phyloP scores from a whole-genome alignment of 2,888 invertebrate genomes.

The Acleris cristana region DNA sequence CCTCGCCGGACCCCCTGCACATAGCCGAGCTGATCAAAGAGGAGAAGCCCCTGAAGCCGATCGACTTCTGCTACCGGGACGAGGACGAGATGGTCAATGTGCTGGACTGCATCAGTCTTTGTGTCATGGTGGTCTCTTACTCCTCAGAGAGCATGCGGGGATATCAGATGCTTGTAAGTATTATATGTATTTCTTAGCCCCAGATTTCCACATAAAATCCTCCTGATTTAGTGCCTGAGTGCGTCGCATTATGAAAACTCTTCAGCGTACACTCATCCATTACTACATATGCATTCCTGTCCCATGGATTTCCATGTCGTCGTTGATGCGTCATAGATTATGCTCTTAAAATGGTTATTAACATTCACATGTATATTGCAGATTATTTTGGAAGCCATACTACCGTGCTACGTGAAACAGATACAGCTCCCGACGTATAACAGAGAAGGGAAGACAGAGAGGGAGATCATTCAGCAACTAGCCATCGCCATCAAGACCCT shows the following conservation, averaged over 20 bases:
- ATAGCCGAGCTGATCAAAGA: constrained; percentile 96
- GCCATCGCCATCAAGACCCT: constrained; percentile 97
- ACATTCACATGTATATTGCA: constrained; percentile 56
- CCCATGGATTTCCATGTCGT: too few relatives aligned
- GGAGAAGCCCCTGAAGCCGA: constrained; percentile 95
- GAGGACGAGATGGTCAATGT: constrained; percentile 98
- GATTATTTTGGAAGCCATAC: constrained; percentile 97
- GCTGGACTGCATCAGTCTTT: constrained; percentile 98
- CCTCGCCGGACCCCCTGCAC: constrained; percentile 96
- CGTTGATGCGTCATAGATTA: too few relatives aligned
- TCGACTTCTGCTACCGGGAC: constrained; percentile 99
- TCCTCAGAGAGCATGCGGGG: constrained; percentile 97
- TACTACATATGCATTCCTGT: too few relatives aligned
- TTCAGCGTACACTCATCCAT: too few relatives aligned
- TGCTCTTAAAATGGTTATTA: too few relatives aligned
- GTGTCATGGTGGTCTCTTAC: constrained; percentile 99
- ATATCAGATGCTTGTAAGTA: constrained; percentile 94
- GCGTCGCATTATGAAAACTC: too few relatives aligned
- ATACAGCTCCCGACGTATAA: constrained; percentile 95
- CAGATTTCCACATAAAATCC: too few relatives aligned
- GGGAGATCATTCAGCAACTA: constrained; percentile 95
- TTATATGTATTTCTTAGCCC: too few relatives aligned
- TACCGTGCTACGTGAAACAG: constrained; percentile 97
- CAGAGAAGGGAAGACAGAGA: constrained; percentile 96
- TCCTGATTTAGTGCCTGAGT: too few relatives aligned